Evolutionary conservation across 23 tunicate genomes (phyloP).

Genomic region (Ciona savignyi): DNA sequence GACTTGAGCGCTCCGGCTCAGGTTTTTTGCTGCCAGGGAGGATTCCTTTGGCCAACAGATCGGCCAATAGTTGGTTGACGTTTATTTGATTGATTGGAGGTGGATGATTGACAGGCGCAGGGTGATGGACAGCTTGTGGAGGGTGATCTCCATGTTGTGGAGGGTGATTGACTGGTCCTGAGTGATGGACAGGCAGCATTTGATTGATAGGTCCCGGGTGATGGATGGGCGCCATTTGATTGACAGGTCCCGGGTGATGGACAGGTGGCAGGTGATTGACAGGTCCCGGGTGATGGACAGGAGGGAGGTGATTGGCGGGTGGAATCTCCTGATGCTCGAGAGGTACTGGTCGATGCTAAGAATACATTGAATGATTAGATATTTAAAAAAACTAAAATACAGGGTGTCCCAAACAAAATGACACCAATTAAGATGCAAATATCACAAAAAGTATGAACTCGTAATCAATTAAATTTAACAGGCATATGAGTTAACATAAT

Average conservation of each 20-base stretch:
- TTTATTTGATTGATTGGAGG: slow-evolving; percentile 62
- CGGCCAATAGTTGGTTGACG: slow-evolving; percentile 63
- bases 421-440: too few relatives aligned
- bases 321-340: too few relatives aligned
- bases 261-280: neutral
- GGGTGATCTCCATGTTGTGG: neutral
- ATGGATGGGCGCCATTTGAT: slow-evolving; percentile 54
- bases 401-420: too few relatives aligned
- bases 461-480: too few relatives aligned
- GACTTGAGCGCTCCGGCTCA: neutral
- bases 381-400: too few relatives aligned
- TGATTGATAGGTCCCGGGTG: slow-evolving; percentile 55
- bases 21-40: slow-evolving; percentile 40
- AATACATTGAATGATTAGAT: too few relatives aligned
- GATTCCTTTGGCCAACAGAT: slow-evolving; percentile 61
- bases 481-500: too few relatives aligned
- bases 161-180: too few relatives aligned
- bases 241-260: slow-evolving; percentile 28
- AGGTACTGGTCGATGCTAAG: neutral
- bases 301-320: neutral
- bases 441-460: too few relatives aligned
- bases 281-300: neutral
- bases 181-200: slow-evolving; percentile 65
- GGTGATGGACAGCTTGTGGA: neutral
- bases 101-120: slow-evolving; percentile 2